A percentile compares a stretch with the other conserved stretches of the same genome.
These are phyloP conservation scores for Protonemura montana DNA, from an alignment of 2,888 invertebrate genomes.

Conservation along the genomic window DNA sequence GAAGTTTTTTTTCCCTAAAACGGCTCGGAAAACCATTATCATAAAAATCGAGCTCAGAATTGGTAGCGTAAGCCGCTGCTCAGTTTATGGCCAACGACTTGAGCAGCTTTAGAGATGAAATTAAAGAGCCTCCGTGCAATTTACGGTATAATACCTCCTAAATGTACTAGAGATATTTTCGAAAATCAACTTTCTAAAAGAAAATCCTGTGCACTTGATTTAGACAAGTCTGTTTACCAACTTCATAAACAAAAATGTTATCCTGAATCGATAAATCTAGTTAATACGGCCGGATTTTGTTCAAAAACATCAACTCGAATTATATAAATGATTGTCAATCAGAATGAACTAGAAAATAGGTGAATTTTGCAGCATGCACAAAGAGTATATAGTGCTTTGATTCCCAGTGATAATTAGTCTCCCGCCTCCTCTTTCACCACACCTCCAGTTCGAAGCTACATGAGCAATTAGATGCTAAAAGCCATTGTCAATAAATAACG, in stretches of 20 bases:
- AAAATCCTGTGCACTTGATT: background rate
- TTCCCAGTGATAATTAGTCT: slow-evolving; percentile 14
- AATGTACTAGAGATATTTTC: background rate
- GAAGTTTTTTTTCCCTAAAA: background rate
- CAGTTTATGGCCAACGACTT: background rate
- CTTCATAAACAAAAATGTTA: background rate
- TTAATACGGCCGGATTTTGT: background rate
- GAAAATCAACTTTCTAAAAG: background rate
- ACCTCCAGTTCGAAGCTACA: background rate
- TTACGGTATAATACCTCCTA: background rate
- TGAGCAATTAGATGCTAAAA: slow-evolving; percentile 30
- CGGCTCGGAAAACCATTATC: background rate
- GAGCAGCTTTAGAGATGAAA: background rate
- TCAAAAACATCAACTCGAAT: background rate
- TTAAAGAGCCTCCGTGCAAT: background rate
- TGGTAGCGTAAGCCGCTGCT: background rate
- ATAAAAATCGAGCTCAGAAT: background rate
- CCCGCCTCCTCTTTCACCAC: background rate
- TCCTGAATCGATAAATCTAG: background rate
- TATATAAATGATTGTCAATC: background rate
- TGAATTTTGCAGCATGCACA: background rate
- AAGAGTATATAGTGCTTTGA: background rate
- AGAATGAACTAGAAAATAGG: background rate
- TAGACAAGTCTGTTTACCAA: background rate
- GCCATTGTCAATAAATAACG: slow-evolving; percentile 21